Base-by-base conservation (phyloP, 2,113 vertebrate species). In the Indicator indicator region DNA sequence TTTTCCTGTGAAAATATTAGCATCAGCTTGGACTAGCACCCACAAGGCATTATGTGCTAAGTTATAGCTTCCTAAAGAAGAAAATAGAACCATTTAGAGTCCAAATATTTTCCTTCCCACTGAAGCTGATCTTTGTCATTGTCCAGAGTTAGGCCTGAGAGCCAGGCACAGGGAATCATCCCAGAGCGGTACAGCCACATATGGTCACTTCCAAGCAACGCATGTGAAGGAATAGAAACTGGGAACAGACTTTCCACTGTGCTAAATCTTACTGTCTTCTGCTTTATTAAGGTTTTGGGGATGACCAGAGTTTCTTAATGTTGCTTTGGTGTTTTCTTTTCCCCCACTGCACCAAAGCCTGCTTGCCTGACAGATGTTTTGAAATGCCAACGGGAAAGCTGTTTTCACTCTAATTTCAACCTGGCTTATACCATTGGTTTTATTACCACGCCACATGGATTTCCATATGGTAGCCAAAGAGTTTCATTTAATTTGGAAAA, bases 381-480 rank as follows among this genome's bases (percentile, higher is more conserved):
- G 50, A 93, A 85, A 82, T 40, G 50, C 16, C 19, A 75, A 11
- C 0, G 1, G 42, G 55, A 88, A 95, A 88, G 74, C 21, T 89
- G 63, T 46, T 95, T 86, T 78, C 59, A 54, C 36, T 81, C n/a
- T 40, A 36, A 30, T 86, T 89, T 84, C 58, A 87, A 63, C 44
- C 48, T 75, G 71, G 24, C 26, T 76, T 89, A 81, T 90, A 62
- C 23, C 24, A 69, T 30, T 38, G 19, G 14, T 88, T 95, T 90
- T 52, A 64, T 38, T 54, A 81, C 13, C 11, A 77, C 15, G 55
- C 7, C 21, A 68, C 58, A 58, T 26, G 12, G 27, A 67, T 79
- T 95, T 85, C 58, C 42, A 71, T 33, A 28, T 16, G 42, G 58
- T 87, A 84, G 14, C 28, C 59, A 79, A 86, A 72, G 40, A 30